phyloP scores from a whole-genome alignment of 2,888 invertebrate species.

The Halocaridina rubra region DNA sequence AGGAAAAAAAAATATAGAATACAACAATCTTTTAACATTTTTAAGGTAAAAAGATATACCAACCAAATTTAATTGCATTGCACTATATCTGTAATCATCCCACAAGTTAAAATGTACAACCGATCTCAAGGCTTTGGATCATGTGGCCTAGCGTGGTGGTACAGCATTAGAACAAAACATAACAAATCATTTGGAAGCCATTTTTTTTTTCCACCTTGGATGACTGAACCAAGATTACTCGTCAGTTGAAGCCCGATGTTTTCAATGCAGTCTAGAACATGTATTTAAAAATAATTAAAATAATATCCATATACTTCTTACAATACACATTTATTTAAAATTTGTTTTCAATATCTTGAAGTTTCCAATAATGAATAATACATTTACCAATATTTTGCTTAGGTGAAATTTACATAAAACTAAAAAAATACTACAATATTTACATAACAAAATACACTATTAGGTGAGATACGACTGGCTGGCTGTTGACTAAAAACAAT shows the following conservation, averaged over 20 bases:
- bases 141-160: too few species aligned
- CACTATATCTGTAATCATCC: too few species aligned
- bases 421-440: constrained; percentile 22
- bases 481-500: constrained; percentile 22
- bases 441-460: constrained; percentile 34
- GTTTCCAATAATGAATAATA: too few species aligned
- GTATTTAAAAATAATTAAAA: constrained; percentile 13
- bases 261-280: constrained; percentile 27
- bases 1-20: too few species aligned
- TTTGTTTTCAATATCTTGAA: neutral
- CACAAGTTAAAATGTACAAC: too few species aligned
- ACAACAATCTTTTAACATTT: too few species aligned
- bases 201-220: constrained; percentile 27
- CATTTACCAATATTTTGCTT: constrained; percentile 18
- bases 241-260: too few species aligned
- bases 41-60: too few species aligned
- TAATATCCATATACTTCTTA: constrained; percentile 49
- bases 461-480: constrained; percentile 14
- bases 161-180: too few species aligned
- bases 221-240: too few species aligned
- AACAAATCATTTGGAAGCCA: neutral
- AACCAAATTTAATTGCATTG: too few species aligned
- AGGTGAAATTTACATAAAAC: constrained; percentile 25
- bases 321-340: constrained; percentile 47
- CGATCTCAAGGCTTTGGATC: too few species aligned